A percentile compares a stretch with the other conserved stretches of the same genome.
Conservation (phyloP, 2,113 vertebrate genomes). For the Caracal caracal region DNA sequence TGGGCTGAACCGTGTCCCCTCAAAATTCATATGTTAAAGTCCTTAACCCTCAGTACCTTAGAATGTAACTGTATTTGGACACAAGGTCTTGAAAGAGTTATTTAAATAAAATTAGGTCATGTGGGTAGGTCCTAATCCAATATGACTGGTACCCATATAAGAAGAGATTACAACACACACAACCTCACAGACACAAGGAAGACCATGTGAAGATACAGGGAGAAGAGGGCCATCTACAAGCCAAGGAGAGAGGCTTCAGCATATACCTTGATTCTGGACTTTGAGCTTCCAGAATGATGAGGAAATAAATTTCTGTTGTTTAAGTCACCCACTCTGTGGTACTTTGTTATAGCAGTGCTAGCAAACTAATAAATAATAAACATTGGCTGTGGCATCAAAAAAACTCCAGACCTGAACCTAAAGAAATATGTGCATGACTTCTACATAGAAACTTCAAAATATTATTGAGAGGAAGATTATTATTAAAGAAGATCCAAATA, state of each 20-base stretch:
- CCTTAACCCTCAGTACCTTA: background rate
- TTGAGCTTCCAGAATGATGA: background rate
- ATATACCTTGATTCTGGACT: background rate
- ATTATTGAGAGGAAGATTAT: background rate
- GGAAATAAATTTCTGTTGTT: conserved; percentile 1
- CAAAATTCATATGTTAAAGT: background rate
- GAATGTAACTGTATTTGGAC: background rate
- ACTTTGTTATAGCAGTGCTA: background rate
- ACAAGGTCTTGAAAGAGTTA: background rate
- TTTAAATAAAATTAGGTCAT: background rate
- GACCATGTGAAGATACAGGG: background rate
- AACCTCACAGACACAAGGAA: background rate
- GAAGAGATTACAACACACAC: conserved; percentile 1
- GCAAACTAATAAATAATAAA: background rate
- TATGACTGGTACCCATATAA: background rate
- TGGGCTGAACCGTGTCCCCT: background rate
- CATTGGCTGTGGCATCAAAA: background rate
- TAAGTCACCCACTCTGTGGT: background rate
- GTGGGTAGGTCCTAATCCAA: background rate
- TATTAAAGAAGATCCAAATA: background rate
- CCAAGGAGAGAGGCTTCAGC: background rate
- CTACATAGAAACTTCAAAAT: background rate
- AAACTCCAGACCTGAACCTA: background rate
- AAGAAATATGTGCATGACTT: background rate
- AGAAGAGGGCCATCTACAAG: background rate